phyloP scores from a whole-genome alignment of 1,140 invertebrate genomes.

The Platyscapa corneri region DNA sequence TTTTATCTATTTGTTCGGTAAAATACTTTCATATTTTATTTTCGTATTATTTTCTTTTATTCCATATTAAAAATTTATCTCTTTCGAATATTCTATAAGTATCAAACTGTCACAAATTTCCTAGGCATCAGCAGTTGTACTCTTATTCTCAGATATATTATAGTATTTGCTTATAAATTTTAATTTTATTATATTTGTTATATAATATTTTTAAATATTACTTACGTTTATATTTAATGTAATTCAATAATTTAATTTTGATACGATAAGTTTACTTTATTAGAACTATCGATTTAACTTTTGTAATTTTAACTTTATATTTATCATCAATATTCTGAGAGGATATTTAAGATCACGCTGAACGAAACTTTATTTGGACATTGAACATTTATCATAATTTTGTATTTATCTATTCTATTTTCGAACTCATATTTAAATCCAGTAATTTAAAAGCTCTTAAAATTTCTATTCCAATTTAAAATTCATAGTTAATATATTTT shows the following conservation, averaged over 20 bases:
- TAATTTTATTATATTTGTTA: too few relatives aligned
- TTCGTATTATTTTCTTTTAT: background rate
- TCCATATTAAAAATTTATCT: background rate
- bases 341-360: background rate
- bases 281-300: constrained; percentile 1
- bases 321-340: background rate
- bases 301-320: background rate
- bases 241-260: background rate
- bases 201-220: too few relatives aligned
- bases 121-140: too few relatives aligned
- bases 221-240: too few relatives aligned
- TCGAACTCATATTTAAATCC: background rate
- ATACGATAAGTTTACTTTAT: background rate
- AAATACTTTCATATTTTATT: too few relatives aligned
- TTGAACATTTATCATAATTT: background rate
- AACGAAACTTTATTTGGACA: background rate
- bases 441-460: background rate
- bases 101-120: too few relatives aligned
- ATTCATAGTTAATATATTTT: too few relatives aligned
- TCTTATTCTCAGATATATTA: too few relatives aligned
- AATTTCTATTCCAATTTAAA: too few relatives aligned
- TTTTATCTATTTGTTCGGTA: too few relatives aligned
- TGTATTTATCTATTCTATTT: background rate
- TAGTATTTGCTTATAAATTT: too few relatives aligned
- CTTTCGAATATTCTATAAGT: background rate